Evolutionary conservation across 1,140 invertebrate species (phyloP).

Genomic region (Atta cephalotes): DNA sequence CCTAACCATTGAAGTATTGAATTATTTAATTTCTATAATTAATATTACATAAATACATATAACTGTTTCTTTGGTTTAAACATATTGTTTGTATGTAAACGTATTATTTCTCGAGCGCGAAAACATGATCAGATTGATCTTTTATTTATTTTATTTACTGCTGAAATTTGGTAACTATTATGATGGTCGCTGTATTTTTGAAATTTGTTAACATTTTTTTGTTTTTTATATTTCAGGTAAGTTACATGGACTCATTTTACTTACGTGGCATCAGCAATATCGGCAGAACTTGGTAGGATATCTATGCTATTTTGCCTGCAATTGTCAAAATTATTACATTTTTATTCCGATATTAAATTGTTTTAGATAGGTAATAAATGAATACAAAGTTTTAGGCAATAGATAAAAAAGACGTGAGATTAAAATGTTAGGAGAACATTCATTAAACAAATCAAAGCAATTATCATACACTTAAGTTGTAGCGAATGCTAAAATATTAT

Average conservation of each 20-base stretch:
- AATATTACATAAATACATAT: neutral
- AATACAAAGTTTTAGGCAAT: neutral
- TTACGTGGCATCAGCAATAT: neutral
- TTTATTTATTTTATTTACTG: neutral
- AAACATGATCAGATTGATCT: neutral
- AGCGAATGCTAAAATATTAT: neutral
- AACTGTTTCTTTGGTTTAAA: neutral
- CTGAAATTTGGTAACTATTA: neutral
- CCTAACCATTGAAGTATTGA: neutral
- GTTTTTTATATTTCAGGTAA: slow-evolving; percentile 48
- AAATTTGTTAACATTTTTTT: neutral
- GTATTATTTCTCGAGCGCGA: neutral
- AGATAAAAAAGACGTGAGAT: neutral
- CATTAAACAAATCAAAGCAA: neutral
- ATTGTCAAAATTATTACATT: neutral
- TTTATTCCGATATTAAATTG: neutral
- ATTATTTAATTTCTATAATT: neutral
- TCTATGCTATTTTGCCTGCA: neutral
- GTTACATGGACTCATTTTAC: slow-evolving; percentile 12
- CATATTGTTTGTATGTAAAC: neutral
- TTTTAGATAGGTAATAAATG: neutral
- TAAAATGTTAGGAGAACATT: neutral
- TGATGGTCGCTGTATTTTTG: neutral
- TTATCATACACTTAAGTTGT: neutral
- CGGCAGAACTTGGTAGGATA: slow-evolving; percentile 1